Conservation (phyloP, 2,888 invertebrate species). For the Carabus problematicus region DNA sequence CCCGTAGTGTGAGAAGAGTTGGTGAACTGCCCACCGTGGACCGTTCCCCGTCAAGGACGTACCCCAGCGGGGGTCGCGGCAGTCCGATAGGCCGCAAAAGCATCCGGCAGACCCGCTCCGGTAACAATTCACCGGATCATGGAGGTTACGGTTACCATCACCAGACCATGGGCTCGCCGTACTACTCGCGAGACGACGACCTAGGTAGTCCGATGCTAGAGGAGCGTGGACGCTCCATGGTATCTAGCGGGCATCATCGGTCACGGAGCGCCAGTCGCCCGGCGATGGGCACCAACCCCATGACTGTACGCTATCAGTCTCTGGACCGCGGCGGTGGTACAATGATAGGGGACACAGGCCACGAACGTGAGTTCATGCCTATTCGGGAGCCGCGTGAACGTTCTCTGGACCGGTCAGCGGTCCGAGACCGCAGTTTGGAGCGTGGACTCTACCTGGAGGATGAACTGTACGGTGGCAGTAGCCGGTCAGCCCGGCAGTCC, state of each 20-base stretch:
- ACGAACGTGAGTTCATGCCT: conserved; percentile 87
- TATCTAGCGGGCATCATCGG: conserved; percentile 74
- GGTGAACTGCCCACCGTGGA: conserved; percentile 84
- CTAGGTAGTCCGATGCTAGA: conserved; percentile 86
- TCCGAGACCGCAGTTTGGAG: conserved; percentile 71
- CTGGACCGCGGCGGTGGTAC: conserved; percentile 63
- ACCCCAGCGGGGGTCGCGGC: conserved; percentile 63
- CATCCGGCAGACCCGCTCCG: conserved; percentile 62
- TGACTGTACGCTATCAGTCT: conserved; percentile 66
- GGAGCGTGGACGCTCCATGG: conserved; percentile 70
- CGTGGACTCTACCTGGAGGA: conserved; percentile 74
- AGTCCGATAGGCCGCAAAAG: conserved; percentile 52
- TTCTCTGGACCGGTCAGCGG: conserved; percentile 64
- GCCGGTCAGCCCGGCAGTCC: conserved; percentile 72
- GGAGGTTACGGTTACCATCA: conserved; percentile 61
- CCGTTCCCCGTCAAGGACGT: conserved; percentile 85
- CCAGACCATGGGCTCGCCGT: conserved; percentile 69
- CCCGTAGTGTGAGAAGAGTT: conserved; percentile 72
- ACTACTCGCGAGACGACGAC: conserved; percentile 81
- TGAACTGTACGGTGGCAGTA: conserved; percentile 66
- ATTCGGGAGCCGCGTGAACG: conserved; percentile 78
- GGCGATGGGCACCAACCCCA: conserved; percentile 64
- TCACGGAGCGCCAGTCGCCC: conserved; percentile 83
- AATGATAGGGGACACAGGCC: conserved; percentile 70
- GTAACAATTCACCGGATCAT: conserved; percentile 68